These are phyloP conservation scores for Sebastes ruberrimus DNA, from an alignment of 2,797 vertebrate genomes.

Conservation along the genomic window DNA sequence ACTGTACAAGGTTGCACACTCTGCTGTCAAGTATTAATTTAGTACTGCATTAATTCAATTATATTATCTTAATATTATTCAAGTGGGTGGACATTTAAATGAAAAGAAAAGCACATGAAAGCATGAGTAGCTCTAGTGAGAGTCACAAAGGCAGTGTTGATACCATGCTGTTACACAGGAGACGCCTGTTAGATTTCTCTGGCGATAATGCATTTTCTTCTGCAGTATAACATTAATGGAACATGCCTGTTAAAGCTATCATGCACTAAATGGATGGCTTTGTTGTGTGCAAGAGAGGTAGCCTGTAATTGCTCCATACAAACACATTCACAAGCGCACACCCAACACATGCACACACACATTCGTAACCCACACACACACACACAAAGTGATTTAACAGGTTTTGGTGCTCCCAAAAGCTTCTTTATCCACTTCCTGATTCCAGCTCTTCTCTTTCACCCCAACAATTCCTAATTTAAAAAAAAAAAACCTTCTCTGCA, in stretches of 20 bases:
- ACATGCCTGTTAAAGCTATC: conserved; percentile 56
- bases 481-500: conserved; percentile 53
- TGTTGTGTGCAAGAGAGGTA: conserved; percentile 47
- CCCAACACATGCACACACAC: conserved; percentile 20
- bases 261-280: conserved; percentile 56
- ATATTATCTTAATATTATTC: conserved; percentile 47
- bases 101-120: not conserved
- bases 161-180: not conserved
- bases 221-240: conserved; percentile 54
- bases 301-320: conserved; percentile 46
- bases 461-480: conserved; percentile 74
- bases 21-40: conserved; percentile 44
- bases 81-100: conserved; percentile 26
- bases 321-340: conserved; percentile 11
- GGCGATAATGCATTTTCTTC: conserved; percentile 52
- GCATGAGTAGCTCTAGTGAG: not conserved
- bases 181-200: conserved; percentile 40
- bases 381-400: conserved; percentile 54
- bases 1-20: conserved; percentile 45
- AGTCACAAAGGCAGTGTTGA: not conserved
- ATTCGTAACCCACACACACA: conserved; percentile 28
- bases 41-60: conserved; percentile 54
- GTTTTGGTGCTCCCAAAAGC: conserved; percentile 43
- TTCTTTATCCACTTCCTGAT: conserved; percentile 64
- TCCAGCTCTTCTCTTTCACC: conserved; percentile 62